phyloP scores from a whole-genome alignment of 1,140 invertebrate species.

The Tetramorium simillimum region DNA sequence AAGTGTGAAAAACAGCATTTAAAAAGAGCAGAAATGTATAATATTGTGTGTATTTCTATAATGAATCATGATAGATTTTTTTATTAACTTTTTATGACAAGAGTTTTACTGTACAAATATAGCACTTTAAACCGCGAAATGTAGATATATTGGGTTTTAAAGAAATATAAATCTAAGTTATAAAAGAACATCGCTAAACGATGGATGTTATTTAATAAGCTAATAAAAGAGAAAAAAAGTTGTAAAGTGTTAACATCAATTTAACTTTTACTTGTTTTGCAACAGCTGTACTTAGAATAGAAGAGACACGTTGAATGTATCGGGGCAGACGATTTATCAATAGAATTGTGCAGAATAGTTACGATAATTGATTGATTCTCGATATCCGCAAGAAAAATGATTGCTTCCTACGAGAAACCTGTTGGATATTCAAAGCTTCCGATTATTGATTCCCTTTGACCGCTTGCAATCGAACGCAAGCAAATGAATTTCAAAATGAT shows the following conservation, averaged over 20 bases:
- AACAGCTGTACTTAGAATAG: not conserved
- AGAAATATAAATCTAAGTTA: not conserved
- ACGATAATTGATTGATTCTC: constrained; percentile 53
- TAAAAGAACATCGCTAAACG: not conserved
- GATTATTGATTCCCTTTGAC: constrained; percentile 45
- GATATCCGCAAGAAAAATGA: constrained; percentile 59
- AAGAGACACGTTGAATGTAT: constrained; percentile 1
- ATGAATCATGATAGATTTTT: constrained; percentile 12
- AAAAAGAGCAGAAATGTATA: not conserved
- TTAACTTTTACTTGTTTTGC: constrained; percentile 14
- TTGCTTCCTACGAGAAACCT: constrained; percentile 36
- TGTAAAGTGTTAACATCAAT: not conserved
- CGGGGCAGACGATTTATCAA: constrained; percentile 42
- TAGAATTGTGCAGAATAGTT: constrained; percentile 36
- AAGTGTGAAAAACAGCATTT: not conserved
- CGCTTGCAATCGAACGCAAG: constrained; percentile 7
- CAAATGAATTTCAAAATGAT: constrained; percentile 46
- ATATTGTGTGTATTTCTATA: not conserved
- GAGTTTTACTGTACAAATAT: not conserved
- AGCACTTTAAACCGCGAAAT: not conserved
- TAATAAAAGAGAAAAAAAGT: not conserved
- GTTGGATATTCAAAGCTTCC: constrained; percentile 56
- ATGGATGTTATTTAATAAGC: not conserved
- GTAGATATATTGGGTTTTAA: not conserved
- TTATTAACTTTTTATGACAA: not conserved